These are phyloP conservation scores for Cerceris rybyensis DNA, from an alignment of 2,888 invertebrate species.

Conservation along the genomic window DNA sequence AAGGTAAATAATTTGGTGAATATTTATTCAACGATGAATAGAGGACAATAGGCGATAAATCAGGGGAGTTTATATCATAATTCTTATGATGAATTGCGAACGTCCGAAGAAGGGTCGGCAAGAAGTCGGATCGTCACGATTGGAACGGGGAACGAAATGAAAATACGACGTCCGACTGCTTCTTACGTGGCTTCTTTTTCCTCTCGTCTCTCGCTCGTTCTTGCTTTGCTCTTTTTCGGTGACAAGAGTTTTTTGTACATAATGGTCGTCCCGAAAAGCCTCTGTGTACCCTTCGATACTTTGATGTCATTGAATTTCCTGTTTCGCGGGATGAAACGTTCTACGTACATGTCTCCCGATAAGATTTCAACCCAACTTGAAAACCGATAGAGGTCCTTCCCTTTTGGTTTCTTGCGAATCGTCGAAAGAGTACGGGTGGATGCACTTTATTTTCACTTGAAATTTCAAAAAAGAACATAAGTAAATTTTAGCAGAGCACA, in stretches of 20 bases:
- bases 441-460: no score
- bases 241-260: slow-evolving; percentile 18
- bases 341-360: background rate
- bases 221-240: slow-evolving; percentile 43
- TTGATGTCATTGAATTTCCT: slow-evolving; percentile 6
- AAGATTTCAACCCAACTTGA: background rate
- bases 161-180: slow-evolving; percentile 39
- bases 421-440: no score
- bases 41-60: slow-evolving; percentile 1
- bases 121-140: slow-evolving; percentile 32
- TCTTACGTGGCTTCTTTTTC: slow-evolving; percentile 32
- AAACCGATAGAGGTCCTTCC: background rate
- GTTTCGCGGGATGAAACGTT: slow-evolving; percentile 1
- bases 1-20: no score
- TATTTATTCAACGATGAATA: no score
- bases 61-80: background rate
- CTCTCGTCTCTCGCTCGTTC: slow-evolving; percentile 19
- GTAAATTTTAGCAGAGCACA: no score
- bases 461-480: no score
- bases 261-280: slow-evolving; percentile 11
- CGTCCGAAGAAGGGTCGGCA: slow-evolving; percentile 9
- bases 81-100: slow-evolving; percentile 1
- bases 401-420: background rate
- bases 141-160: slow-evolving; percentile 47
- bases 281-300: slow-evolving; percentile 13